Evolutionary conservation across 1,140 invertebrate species (phyloP), one percentile per base, ranked within the genome.

Genomic region (Apis dorsata): DNA sequence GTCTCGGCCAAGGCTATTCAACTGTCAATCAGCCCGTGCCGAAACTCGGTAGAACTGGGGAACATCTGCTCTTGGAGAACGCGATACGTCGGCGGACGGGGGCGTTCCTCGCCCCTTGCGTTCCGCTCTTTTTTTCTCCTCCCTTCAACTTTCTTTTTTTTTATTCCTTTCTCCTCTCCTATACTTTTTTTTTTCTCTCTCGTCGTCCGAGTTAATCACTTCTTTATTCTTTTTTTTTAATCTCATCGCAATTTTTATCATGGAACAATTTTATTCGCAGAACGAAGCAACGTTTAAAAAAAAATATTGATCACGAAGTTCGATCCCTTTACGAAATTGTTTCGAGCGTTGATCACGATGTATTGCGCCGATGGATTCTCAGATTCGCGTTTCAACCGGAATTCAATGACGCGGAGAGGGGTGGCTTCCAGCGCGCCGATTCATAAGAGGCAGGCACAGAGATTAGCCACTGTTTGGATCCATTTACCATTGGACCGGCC

Each of bases 381-480:
- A 73, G 60, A 70, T 53, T 72, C 71, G 55, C 78, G 55, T 71
- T 28, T 60, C 49, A 80, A 60, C 10, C 21, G 21, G 77, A 69
- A 85, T 70, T 76, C 21, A 81, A 86, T 59, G 78, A 80, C 72
- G 49, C 49, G 73, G 65, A 59, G 74, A 59, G 74, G 81, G 65
- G 28, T 72, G 60, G 65, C 59, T 77, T 81, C 73, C 28, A 63
- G 59, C 44, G 28, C 24, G 60, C 62, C 60, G 59, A 69, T 76
- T 77, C 81, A 83, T 63, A 84, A 85, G 79, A 68, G 79, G 49
- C 86, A 44, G 75, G 63, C 49, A 59, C 66, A 55, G 65, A 24
- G 79, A 90, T 90, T 90, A 83, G 79, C 71, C 69, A 51, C 84
- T 88, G 84, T 90, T 90, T 90, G 85, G 73, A 75, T 51, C 79